A percentile compares a stretch with the other conserved stretches of the same genome.
phyloP scores from a whole-genome alignment of 2,797 vertebrate genomes.

The Manis javanica region DNA sequence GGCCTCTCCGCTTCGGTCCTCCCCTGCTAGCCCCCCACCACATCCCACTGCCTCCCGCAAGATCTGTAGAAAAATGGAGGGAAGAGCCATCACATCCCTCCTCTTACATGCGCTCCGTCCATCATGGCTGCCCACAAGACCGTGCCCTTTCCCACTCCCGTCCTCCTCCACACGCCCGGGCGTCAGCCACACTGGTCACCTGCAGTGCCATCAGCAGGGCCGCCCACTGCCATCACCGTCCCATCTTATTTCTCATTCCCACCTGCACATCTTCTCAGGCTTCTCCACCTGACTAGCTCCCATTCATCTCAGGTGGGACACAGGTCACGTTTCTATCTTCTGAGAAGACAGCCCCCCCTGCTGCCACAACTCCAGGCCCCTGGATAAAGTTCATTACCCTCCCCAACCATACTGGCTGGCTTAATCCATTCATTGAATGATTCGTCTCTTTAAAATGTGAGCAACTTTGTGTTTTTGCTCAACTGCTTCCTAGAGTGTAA shows the following conservation, averaged over 20 bases:
- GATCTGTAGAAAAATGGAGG: background rate
- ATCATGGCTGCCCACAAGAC: background rate
- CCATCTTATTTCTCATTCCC: background rate
- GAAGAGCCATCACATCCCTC: background rate
- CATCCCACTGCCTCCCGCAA: background rate
- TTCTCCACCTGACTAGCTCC: background rate
- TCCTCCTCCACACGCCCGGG: background rate
- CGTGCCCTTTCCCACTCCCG: background rate
- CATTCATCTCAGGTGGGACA: background rate
- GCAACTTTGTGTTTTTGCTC: background rate
- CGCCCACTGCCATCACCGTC: accelerated
- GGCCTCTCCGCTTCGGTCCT: background rate
- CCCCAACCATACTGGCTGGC: background rate
- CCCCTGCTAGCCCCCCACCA: background rate
- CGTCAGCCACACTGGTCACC: too few species aligned
- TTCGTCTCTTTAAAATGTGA: background rate
- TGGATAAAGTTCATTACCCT: background rate
- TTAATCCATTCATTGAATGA: background rate
- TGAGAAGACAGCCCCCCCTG: background rate
- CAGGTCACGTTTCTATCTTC: background rate
- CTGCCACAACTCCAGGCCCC: background rate
- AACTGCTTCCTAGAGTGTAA: background rate
- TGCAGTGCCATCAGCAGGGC: background rate
- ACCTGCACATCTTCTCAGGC: background rate
- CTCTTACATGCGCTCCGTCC: accelerated